These are phyloP conservation scores for Pediacus dermestoides DNA, from an alignment of 2,888 invertebrate genomes.

Conservation along the genomic window DNA sequence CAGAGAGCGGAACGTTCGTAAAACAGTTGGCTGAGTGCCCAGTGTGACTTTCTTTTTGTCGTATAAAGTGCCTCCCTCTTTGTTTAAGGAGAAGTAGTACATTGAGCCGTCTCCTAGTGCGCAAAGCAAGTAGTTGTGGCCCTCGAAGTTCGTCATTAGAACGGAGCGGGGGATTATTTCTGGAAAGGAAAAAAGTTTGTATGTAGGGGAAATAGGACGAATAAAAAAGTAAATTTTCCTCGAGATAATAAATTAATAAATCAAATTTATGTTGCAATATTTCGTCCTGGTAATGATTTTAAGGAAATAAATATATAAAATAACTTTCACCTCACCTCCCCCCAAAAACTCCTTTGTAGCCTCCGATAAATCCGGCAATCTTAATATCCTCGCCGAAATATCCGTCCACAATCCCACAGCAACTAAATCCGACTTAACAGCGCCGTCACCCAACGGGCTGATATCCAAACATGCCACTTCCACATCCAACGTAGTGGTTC, in stretches of 20 bases:
- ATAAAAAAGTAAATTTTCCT: too few relatives aligned
- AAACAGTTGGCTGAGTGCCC: slow-evolving; percentile 94
- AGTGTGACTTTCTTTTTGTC: slow-evolving; percentile 95
- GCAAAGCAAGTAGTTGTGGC: slow-evolving; percentile 81
- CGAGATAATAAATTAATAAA: too few relatives aligned
- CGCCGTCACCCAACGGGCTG: slow-evolving; percentile 68
- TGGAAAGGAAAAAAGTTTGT: slow-evolving; percentile 41
- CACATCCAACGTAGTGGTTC: slow-evolving; percentile 75
- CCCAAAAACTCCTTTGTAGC: slow-evolving; percentile 84
- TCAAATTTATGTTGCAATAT: too few relatives aligned
- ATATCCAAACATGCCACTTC: slow-evolving; percentile 97
- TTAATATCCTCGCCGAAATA: slow-evolving; percentile 84
- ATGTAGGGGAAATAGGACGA: too few relatives aligned
- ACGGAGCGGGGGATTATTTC: slow-evolving; percentile 97
- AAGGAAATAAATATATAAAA: too few relatives aligned
- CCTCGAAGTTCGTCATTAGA: slow-evolving; percentile 90
- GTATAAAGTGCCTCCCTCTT: slow-evolving; percentile 66
- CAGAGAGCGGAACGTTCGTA: slow-evolving; percentile 83
- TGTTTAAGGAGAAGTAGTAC: slow-evolving; percentile 89
- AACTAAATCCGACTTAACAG: slow-evolving; percentile 66
- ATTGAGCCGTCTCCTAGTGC: slow-evolving; percentile 97
- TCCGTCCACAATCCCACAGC: slow-evolving; percentile 98
- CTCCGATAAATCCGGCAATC: slow-evolving; percentile 74
- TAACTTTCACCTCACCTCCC: slow-evolving; percentile 59
- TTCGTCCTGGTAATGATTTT: too few relatives aligned